phyloP scores from a whole-genome alignment of 1,140 invertebrate species.

The Aphelenchoides fujianensis region DNA sequence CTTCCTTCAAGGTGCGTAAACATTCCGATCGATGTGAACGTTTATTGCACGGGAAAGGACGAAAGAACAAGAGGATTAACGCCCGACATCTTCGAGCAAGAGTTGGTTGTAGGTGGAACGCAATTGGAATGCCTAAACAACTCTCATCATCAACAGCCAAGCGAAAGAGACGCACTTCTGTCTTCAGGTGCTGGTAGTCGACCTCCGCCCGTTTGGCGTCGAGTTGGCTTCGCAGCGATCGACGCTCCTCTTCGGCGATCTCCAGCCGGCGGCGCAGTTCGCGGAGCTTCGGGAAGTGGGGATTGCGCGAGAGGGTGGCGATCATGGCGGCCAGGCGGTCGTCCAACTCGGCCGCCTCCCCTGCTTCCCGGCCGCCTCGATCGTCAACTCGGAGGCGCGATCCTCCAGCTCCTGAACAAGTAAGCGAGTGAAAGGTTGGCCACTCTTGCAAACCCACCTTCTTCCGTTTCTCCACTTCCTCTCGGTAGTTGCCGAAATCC shows the following conservation, averaged over 20 bases:
- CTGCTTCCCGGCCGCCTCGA: not conserved
- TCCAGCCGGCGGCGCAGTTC: not conserved
- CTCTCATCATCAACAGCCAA: not conserved
- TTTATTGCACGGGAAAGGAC: too few species aligned
- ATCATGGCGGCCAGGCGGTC: not conserved
- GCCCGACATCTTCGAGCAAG: not conserved
- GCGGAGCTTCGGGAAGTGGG: conserved; percentile 10
- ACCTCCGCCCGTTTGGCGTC: not conserved
- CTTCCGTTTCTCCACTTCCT: not conserved
- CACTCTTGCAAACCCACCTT: not conserved
- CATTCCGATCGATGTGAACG: too few species aligned
- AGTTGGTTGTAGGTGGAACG: not conserved
- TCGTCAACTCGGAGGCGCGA: not conserved
- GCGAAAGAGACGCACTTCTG: not conserved
- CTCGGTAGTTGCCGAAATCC: not conserved
- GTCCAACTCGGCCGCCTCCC: not conserved
- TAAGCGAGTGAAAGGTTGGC: not conserved
- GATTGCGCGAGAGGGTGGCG: not conserved
- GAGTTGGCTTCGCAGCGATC: not conserved
- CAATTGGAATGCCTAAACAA: not conserved
- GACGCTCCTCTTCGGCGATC: conserved; percentile 13
- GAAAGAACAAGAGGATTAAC: too few species aligned
- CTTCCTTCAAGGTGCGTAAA: too few species aligned
- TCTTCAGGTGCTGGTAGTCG: conserved; percentile 6
- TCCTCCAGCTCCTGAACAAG: conserved; percentile 2